Evolutionary conservation across 2,113 vertebrate genomes (phyloP).

Genomic region (Seriola quinqueradiata): DNA sequence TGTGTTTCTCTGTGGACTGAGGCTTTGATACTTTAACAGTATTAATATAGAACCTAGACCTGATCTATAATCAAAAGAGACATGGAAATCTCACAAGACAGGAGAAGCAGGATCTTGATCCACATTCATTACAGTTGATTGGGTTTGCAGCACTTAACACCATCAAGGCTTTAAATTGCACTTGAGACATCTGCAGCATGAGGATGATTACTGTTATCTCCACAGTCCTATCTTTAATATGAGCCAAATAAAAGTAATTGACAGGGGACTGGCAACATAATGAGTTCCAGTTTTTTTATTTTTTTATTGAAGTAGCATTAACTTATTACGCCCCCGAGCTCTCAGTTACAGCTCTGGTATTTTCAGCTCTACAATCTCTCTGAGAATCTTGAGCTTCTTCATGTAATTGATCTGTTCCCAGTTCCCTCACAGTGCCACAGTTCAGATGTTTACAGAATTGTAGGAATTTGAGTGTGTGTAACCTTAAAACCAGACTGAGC

Average conservation of each 20-base stretch:
- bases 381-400: constrained; percentile 4
- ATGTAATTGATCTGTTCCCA: constrained; percentile 46
- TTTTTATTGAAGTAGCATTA: constrained; percentile 21
- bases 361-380: constrained; percentile 14
- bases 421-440: constrained; percentile 17
- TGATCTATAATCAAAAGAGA: too few species aligned
- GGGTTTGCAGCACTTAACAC: not conserved
- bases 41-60: too few species aligned
- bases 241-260: not conserved
- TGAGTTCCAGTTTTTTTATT: constrained; percentile 22
- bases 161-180: constrained; percentile 1
- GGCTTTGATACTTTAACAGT: too few species aligned
- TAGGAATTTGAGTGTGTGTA: constrained; percentile 31
- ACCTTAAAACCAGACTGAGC: not conserved
- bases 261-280: constrained; percentile 4
- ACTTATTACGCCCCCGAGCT: not conserved
- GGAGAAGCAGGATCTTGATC: not conserved
- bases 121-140: not conserved
- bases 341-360: constrained; percentile 46
- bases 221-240: not conserved
- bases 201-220: not conserved
- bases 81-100: not conserved
- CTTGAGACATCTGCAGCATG: not conserved
- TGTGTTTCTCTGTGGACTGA: too few species aligned
- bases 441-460: constrained; percentile 14